These are phyloP conservation scores for Crambe crambe DNA, from an alignment of 37 sponge, comb jelly and placozoan genomes.

Conservation along the genomic window DNA sequence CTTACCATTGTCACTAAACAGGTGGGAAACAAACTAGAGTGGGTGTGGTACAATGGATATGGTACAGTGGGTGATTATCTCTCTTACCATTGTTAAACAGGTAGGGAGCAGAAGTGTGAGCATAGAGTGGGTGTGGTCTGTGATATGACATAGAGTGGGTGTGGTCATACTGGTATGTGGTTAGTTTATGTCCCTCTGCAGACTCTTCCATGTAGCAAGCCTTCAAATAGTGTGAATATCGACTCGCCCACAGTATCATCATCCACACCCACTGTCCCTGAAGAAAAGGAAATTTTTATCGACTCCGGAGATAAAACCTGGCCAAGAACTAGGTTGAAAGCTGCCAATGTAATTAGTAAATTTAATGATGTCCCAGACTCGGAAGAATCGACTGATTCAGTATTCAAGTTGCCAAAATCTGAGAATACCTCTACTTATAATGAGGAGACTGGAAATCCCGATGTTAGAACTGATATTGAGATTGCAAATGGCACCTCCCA, in stretches of 20 bases:
- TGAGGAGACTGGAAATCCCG: neutral
- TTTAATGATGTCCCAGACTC: too few relatives aligned
- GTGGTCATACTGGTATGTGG: neutral
- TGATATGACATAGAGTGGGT: neutral
- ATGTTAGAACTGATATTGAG: neutral
- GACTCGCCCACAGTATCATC: neutral
- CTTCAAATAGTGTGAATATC: neutral
- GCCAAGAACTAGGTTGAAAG: neutral
- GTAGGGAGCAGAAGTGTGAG: neutral
- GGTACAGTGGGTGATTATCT: too few relatives aligned
- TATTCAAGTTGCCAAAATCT: too few relatives aligned
- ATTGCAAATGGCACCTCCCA: neutral
- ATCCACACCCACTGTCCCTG: neutral
- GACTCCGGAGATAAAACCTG: neutral
- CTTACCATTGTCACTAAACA: slow-evolving; percentile 36
- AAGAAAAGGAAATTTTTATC: neutral
- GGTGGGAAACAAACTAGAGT: slow-evolving; percentile 15
- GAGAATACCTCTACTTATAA: neutral
- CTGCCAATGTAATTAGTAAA: neutral
- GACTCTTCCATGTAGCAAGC: slow-evolving; percentile 15
- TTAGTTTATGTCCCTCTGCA: neutral
- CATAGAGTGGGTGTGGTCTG: neutral
- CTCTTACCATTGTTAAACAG: neutral
- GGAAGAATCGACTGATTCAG: too few relatives aligned
- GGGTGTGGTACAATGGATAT: too few relatives aligned